These are phyloP conservation scores for Drosophila tristis DNA, from an alignment of 1,140 invertebrate species.

Conservation along the genomic window DNA sequence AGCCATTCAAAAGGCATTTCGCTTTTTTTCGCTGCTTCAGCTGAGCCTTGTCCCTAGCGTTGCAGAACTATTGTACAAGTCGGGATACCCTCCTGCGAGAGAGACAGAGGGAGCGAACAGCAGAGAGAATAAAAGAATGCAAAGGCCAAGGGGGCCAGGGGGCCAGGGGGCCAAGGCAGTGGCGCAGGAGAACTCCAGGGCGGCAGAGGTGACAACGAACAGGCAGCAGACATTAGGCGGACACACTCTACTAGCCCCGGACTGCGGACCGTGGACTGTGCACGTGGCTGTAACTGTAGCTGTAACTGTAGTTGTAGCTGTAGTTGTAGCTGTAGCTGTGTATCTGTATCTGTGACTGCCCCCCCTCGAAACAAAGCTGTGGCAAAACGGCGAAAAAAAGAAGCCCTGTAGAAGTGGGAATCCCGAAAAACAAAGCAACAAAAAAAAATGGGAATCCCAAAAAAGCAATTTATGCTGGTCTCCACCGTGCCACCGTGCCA, in stretches of 20 bases:
- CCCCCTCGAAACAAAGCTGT: neutral
- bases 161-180: no score
- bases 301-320: no score
- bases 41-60: no score
- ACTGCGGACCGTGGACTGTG: no score
- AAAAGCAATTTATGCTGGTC: conserved; percentile 52
- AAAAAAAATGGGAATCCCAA: conserved; percentile 21
- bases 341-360: neutral
- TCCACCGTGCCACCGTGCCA: conserved; percentile 2
- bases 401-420: neutral
- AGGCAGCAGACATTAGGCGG: conserved; percentile 17
- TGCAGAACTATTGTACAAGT: neutral
- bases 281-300: no score
- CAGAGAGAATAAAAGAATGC: neutral
- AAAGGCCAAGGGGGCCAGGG: no score
- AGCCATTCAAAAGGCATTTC: no score
- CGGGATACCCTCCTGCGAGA: neutral
- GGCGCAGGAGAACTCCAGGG: no score
- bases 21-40: no score
- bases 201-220: neutral
- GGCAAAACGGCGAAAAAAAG: conserved; percentile 4
- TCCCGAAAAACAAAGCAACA: conserved; percentile 9
- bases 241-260: neutral
- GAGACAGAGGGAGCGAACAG: conserved; percentile 1
- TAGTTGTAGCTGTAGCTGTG: no score